Percentiles rank a stretch among this genome's conserved stretches.
These are phyloP conservation scores for Ruditapes philippinarum DNA, from an alignment of 1,140 invertebrate species.

Conservation along the genomic window DNA sequence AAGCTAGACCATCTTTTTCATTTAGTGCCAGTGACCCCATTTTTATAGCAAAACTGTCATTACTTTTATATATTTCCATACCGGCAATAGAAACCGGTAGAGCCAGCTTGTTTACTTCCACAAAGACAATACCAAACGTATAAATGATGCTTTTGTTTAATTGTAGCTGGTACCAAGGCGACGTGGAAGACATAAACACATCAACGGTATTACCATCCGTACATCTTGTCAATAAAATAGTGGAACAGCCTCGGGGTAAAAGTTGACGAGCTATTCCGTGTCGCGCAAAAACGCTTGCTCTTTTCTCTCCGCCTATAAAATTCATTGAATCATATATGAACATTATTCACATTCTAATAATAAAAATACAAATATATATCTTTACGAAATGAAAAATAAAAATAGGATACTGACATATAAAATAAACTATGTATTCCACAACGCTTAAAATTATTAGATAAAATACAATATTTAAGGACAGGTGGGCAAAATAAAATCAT, in stretches of 20 bases:
- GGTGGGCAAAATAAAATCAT: no score
- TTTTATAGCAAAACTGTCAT: background rate
- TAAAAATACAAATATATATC: no score
- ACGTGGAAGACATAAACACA: slow-evolving; percentile 52
- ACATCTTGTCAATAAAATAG: slow-evolving; percentile 38
- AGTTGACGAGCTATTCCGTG: slow-evolving; percentile 6
- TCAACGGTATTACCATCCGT: slow-evolving; percentile 15
- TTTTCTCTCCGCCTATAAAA: background rate
- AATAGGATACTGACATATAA: no score
- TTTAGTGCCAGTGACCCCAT: background rate
- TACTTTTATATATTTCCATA: background rate
- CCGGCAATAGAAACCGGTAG: slow-evolving; percentile 49
- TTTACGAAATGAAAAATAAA: no score
- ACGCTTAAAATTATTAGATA: no score
- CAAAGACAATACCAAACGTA: slow-evolving; percentile 49
- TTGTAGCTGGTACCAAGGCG: slow-evolving; percentile 24
- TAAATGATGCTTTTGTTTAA: background rate
- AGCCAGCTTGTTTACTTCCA: slow-evolving; percentile 30
- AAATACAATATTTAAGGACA: no score
- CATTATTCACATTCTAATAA: no score
- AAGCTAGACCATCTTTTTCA: background rate
- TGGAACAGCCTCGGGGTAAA: slow-evolving; percentile 43
- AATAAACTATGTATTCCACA: no score
- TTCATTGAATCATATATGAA: no score
- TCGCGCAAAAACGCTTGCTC: background rate